Evolutionary conservation across 1,140 invertebrate species (phyloP).

Genomic region (Rhysida immarginata): DNA sequence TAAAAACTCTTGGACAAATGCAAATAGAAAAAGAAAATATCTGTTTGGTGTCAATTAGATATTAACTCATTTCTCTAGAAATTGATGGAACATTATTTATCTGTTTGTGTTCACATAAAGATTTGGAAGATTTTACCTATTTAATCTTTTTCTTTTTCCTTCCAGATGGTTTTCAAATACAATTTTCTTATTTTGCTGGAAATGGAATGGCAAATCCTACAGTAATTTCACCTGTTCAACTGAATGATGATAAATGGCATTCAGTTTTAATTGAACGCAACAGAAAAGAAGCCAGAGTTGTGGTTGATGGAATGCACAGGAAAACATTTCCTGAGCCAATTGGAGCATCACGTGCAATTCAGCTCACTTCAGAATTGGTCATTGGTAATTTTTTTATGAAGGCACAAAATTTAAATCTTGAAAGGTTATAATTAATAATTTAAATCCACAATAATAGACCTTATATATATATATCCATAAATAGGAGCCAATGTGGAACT

Average conservation of each 20-base stretch:
- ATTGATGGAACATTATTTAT: too few species aligned
- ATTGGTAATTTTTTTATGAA: too few species aligned
- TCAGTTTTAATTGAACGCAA: constrained; percentile 88
- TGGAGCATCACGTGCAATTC: constrained; percentile 64
- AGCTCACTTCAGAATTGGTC: constrained; percentile 63
- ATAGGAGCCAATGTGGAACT: constrained; percentile 65
- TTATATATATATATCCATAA: too few species aligned
- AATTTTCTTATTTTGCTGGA: constrained; percentile 85
- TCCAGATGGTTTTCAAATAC: constrained; percentile 62
- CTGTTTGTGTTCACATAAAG: too few species aligned
- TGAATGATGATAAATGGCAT: constrained; percentile 88
- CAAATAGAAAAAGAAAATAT: too few species aligned
- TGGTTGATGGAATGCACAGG: constrained; percentile 70
- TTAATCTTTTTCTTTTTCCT: not conserved
- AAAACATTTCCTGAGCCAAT: constrained; percentile 64
- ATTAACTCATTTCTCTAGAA: too few species aligned
- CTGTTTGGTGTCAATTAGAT: too few species aligned
- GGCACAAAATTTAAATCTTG: too few species aligned
- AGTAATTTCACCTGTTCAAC: constrained; percentile 58
- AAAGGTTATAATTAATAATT: too few species aligned
- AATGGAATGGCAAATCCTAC: constrained; percentile 67
- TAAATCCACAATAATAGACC: too few species aligned
- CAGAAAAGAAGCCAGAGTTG: constrained; percentile 64
- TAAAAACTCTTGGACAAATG: too few species aligned
- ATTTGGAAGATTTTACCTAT: too few species aligned